Conservation (phyloP, 2,888 invertebrate species). For the Smittia sp. region DNA sequence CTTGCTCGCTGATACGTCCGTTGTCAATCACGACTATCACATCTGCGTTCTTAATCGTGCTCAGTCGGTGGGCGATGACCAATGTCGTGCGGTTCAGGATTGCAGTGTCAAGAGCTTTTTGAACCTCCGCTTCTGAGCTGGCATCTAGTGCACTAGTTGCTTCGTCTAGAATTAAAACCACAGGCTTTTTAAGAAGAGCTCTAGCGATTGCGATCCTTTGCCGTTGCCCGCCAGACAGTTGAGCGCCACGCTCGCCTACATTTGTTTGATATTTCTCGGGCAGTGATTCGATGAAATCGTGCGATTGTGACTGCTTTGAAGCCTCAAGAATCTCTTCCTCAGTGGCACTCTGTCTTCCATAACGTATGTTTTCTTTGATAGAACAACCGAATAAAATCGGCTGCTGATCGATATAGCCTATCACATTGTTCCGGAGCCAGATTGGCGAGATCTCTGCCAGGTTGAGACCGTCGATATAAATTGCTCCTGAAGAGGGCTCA, state of each 20-base stretch:
- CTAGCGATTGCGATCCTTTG: slow-evolving; percentile 94
- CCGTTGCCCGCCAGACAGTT: slow-evolving; percentile 93
- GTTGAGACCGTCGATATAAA: slow-evolving; percentile 52
- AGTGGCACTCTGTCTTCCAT: slow-evolving; percentile 70
- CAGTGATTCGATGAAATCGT: slow-evolving; percentile 81
- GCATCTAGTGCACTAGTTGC: slow-evolving; percentile 94
- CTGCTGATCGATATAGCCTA: slow-evolving; percentile 91
- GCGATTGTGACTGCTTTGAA: slow-evolving; percentile 84
- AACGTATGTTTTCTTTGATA: slow-evolving; percentile 90
- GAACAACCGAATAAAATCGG: slow-evolving; percentile 90
- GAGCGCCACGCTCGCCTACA: slow-evolving; percentile 85
- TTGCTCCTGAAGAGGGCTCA: slow-evolving; percentile 51
- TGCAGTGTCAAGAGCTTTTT: slow-evolving; percentile 81
- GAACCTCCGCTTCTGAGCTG: slow-evolving; percentile 87
- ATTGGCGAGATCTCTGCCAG: slow-evolving; percentile 55
- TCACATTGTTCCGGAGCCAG: slow-evolving; percentile 80
- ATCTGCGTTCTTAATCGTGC: slow-evolving; percentile 88
- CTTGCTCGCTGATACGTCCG: slow-evolving; percentile 77
- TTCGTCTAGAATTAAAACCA: slow-evolving; percentile 85
- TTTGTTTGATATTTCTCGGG: slow-evolving; percentile 80
- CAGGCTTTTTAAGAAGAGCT: slow-evolving; percentile 87
- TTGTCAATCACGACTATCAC: slow-evolving; percentile 84
- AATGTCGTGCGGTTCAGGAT: slow-evolving; percentile 83
- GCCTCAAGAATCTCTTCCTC: slow-evolving; percentile 72
- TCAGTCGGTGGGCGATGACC: slow-evolving; percentile 92